Evolutionary conservation across 2,888 invertebrate species (phyloP).

Genomic region (Graphium colonna): DNA sequence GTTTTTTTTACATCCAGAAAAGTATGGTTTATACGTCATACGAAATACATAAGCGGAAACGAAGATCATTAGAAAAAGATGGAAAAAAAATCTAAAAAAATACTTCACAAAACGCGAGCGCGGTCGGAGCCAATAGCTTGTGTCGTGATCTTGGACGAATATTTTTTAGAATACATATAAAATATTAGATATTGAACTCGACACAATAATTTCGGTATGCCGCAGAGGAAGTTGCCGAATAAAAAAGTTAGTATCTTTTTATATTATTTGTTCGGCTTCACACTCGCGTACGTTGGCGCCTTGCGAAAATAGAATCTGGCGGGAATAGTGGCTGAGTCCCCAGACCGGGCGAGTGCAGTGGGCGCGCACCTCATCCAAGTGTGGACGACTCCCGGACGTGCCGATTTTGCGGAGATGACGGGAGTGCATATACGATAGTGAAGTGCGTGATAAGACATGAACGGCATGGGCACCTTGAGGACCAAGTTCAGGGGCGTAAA

Average conservation of each 20-base stretch:
- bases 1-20: too few species aligned
- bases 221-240: constrained; percentile 12
- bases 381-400: constrained; percentile 33
- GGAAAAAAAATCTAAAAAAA: too few species aligned
- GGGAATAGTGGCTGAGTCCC: constrained; percentile 66
- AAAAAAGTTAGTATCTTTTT: constrained; percentile 54
- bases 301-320: constrained; percentile 79
- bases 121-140: too few species aligned
- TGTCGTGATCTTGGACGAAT: too few species aligned
- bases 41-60: too few species aligned
- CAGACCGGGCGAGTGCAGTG: constrained; percentile 60
- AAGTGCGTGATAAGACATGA: constrained; percentile 45
- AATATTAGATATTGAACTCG: background rate
- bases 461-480: constrained; percentile 79
- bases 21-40: too few species aligned
- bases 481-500: constrained; percentile 88
- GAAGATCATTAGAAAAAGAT: too few species aligned
- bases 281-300: constrained; percentile 68
- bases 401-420: constrained; percentile 3
- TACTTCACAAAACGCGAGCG: too few species aligned
- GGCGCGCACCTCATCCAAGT: constrained; percentile 59
- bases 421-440: constrained; percentile 32
- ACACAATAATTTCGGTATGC: constrained; percentile 12
- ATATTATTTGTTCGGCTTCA: constrained; percentile 64
- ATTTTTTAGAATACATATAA: too few species aligned